Evolutionary conservation across 2,888 invertebrate species (phyloP), one percentile per base, ranked within the genome.

Genomic region (Pammene fasciana): DNA sequence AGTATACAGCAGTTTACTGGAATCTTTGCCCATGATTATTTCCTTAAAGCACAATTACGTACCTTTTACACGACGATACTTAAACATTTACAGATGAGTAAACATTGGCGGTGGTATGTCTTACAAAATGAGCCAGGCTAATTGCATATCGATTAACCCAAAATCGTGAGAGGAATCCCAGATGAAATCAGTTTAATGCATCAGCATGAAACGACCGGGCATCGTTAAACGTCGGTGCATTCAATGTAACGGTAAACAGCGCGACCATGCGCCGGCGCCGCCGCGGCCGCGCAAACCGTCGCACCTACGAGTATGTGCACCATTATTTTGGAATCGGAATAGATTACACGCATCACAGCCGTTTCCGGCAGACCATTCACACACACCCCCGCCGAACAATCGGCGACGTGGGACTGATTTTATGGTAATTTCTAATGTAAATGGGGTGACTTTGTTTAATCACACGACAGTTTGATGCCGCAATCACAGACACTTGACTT

Each of bases 401-500:
- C 78, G 79, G 80, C 78, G 81, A 81, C 90, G 86, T 91, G 91
- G 86, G 91, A 90, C 83, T 86, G 86, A 87, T 88, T 90, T 90
- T 86, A 90, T 91, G 89, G 84, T 89, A 90, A 90, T 90, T 81
- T 80, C 79, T 76, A 75, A 81, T 82, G 82, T 78, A 77, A 79
- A 74, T 72, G 78, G 80, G 80, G 81, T 80, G 76, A 80, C 26
- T 26, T 78, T 65, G 64, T 70, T 68, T 68, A 67, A 66, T 67
- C 48, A 62, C 48, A 55, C 67, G 65, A 70, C 71, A 56, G 65
- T 54, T 34, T 61, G 57, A 48, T 59, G 59, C 45, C 34, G 45
- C 16, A 66, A 70, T 57, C 70, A 66, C 54, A 65, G 45, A 52
- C 64, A 68, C 64, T 68, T 65, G 68, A 68, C 64, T 59, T 50